These are phyloP conservation scores for Stenurella melanura DNA, from an alignment of 2,888 invertebrate species.

Conservation along the genomic window DNA sequence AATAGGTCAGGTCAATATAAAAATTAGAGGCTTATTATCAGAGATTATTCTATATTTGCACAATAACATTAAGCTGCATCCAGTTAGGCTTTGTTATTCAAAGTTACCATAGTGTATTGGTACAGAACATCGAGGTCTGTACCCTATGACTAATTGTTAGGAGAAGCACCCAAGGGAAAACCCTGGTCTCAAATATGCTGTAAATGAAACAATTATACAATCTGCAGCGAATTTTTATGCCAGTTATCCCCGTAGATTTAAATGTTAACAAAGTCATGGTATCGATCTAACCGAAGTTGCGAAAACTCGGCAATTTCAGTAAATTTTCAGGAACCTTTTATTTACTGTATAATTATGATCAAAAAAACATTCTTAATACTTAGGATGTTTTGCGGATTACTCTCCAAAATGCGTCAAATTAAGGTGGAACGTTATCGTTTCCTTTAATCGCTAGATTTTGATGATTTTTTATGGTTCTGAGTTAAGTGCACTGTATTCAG, in stretches of 20 bases:
- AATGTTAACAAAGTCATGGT: conserved; percentile 2
- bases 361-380: background rate
- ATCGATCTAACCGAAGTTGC: background rate
- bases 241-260: background rate
- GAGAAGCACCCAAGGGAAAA: background rate
- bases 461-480: no score
- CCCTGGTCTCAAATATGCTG: background rate
- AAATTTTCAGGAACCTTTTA: background rate
- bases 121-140: background rate
- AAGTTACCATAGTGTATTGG: background rate
- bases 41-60: no score
- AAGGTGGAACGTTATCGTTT: no score
- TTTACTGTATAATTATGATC: background rate
- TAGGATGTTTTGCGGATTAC: background rate
- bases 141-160: background rate
- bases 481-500: no score
- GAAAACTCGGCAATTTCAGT: conserved; percentile 1
- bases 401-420: no score
- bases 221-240: background rate
- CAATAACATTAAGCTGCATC: background rate
- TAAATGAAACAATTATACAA: conserved; percentile 1
- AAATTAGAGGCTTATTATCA: no score
- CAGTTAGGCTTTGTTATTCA: background rate
- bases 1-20: no score
- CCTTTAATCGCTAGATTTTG: no score